Evolutionary conservation across 2,113 vertebrate genomes (phyloP), one percentile per base, ranked within the genome.

Genomic region (Lamprotornis superbus): DNA sequence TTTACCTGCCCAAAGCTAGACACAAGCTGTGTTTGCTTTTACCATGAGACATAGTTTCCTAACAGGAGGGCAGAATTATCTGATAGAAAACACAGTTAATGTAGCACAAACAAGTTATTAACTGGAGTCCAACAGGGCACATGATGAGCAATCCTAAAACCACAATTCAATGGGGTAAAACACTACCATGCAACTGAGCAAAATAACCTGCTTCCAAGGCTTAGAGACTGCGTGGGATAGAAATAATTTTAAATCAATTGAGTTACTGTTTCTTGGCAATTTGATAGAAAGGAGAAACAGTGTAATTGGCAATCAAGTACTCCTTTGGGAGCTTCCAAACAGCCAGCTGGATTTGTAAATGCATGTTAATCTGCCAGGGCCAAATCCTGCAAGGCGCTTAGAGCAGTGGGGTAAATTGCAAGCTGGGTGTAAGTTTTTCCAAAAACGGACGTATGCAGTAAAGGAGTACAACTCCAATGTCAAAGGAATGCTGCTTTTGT

Each of bases 261-360:
- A 97, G 89, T 98, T 97, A 95, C 96, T 97, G 83, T 97, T 98
- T 98, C 97, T 97, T 96, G 97, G 96, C 97, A 98, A 98, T 98
- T 97, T 97, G 97, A 98, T 96, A 95, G 97, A 97, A 97, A 94
- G 94, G 96, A 96, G 96, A 98, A 98, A 98, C 91, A 97, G 95
- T 90, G 77, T 98, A 98, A 98, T 96, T 96, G 97, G 97, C 95
- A 97, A 97, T 97, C 97, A 97, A 98, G 94, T 60, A 68, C 84
- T 95, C 98, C 97, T 96, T 52, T 91, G 97, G 97, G 97, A 98
- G 89, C 91, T 94, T 92, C 96, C 93, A 94, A 96, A 93, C 83
- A 97, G 95, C 93, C 97, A 96, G 93, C 93, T 97, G 97, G 88
- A 96, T 97, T 97, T 97, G 88, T 94, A 97, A 97, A 96, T 95